These are phyloP conservation scores for Zaprionus lineosus DNA, from an alignment of 2,888 invertebrate genomes.

Conservation along the genomic window DNA sequence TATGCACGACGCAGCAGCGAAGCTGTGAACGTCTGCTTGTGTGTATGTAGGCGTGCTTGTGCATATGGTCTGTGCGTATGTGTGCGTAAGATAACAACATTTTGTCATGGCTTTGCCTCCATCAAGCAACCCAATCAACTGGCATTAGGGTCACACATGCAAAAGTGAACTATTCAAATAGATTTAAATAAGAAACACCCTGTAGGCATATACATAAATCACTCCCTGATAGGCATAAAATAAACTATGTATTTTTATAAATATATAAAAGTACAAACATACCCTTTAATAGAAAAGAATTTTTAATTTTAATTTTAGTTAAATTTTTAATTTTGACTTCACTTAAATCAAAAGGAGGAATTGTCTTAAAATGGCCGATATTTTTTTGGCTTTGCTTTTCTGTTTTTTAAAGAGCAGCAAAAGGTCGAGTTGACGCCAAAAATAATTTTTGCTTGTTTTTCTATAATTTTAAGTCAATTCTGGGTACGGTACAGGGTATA, in stretches of 20 bases:
- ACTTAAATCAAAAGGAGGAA: too few species aligned
- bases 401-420: too few species aligned
- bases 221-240: too few species aligned
- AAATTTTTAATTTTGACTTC: too few species aligned
- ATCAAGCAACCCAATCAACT: slow-evolving; percentile 7
- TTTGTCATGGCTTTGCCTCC: slow-evolving; percentile 32
- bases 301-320: too few species aligned
- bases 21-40: not conserved
- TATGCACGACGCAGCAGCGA: slow-evolving; percentile 25
- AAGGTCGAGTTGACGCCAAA: too few species aligned
- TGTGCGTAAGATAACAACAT: slow-evolving; percentile 49
- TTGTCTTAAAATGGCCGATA: too few species aligned
- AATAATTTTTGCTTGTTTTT: not conserved
- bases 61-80: slow-evolving; percentile 19
- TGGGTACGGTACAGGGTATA: slow-evolving; percentile 23
- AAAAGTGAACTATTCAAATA: not conserved
- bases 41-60: not conserved
- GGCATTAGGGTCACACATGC: slow-evolving; percentile 33
- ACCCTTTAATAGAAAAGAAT: too few species aligned
- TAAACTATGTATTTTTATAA: not conserved
- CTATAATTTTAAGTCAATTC: not conserved
- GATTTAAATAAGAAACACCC: too few species aligned
- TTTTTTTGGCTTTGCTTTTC: too few species aligned
- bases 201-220: slow-evolving; percentile 11
- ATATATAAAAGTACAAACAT: too few species aligned